Evolutionary conservation across 2,113 vertebrate species (phyloP).

Genomic region (Eclectus roratus): DNA sequence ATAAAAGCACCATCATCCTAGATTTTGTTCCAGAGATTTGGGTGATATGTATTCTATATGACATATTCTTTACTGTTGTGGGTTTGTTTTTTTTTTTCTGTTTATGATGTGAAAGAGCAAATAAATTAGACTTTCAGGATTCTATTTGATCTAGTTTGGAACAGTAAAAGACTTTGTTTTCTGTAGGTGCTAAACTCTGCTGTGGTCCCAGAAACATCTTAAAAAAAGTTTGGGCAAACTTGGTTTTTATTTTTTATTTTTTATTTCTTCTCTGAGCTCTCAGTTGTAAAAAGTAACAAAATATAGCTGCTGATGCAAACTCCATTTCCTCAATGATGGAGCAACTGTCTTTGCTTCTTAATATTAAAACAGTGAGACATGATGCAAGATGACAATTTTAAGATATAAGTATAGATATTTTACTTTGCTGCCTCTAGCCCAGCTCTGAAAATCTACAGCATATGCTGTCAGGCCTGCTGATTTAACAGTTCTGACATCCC

Average conservation of each 20-base stretch:
- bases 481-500: conserved; percentile 43
- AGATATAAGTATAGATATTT: conserved; percentile 13
- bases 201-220: background rate
- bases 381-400: conserved; percentile 30
- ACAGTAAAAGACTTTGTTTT: background rate
- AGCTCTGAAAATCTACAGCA: conserved; percentile 16
- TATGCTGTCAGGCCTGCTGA: conserved; percentile 28
- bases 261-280: background rate
- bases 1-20: background rate
- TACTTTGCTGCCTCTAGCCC: conserved; percentile 31
- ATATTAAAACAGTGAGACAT: background rate
- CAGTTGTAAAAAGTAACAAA: background rate
- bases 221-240: background rate
- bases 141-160: background rate
- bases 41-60: background rate
- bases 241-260: background rate
- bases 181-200: background rate
- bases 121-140: background rate
- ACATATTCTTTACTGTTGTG: background rate
- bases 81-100: background rate
- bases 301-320: background rate
- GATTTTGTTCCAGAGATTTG: background rate
- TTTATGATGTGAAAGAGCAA: background rate
- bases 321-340: background rate
- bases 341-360: background rate